Evolutionary conservation across 2,113 vertebrate genomes (phyloP), one percentile per base, ranked within the genome.

Genomic region (Bothrops jararaca): DNA sequence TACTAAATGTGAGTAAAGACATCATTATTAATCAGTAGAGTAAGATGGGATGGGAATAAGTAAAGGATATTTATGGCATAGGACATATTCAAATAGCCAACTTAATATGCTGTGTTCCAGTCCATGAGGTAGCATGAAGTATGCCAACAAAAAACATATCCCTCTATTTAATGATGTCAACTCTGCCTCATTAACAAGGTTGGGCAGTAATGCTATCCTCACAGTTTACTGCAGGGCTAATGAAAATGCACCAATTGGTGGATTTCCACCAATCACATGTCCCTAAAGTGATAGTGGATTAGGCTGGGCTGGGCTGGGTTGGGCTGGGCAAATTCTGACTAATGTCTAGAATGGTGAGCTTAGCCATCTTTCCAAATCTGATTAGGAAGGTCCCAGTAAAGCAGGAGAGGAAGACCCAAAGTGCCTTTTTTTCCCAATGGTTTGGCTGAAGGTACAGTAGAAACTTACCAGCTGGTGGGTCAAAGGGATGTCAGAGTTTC

Each of bases 1-100:
- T 34, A 97, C 96, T 23, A 97, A 96, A 95, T 56, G 94, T 98
- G 94, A 97, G 96, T 97, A 97, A 91, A 54, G 23, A 88, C n/a
- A 54, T 60, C 3, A 60, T 60, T 52, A 50, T 10, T 39, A 13
- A 92, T 8, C n/a, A 64, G 42, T 69, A 48, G 29, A 39, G 42
- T 26, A 60, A 91, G 3, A n/a, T 6, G 20, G 53, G n/a, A 10
- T n/a, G 39, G 53, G 42, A 29, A 85, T 80, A 24, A 12, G 1
- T 52, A 34, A 39, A 80, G 6, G 74, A 6, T 18, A 80, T 9
- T 39, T 42, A 39, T 80, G 34, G 7, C 34, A 80, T 8, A 42
- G 74, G 74, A 42, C 34, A 39, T 80, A 80, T 80, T 22, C 34
- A 80, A 22, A 80, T 80, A 80, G 18, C 34, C 74, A 80, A 22